phyloP scores from a whole-genome alignment of 2,797 vertebrate species.

The Austrolebias charrua region DNA sequence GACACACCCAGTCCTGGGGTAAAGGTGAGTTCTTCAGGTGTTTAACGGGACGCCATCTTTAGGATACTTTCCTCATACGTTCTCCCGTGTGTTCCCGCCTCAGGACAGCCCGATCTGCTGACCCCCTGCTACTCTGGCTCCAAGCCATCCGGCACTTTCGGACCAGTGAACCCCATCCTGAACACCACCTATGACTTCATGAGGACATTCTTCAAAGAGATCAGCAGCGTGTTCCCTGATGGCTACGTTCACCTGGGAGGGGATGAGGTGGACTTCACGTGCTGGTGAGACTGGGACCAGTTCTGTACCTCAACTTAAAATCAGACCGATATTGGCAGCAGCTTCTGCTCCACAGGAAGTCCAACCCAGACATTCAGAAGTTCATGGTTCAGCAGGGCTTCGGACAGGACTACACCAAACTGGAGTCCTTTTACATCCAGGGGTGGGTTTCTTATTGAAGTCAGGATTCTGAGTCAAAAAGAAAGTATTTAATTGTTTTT shows the following conservation, averaged over 20 bases:
- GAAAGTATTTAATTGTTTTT: not conserved
- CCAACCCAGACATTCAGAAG: constrained; percentile 85
- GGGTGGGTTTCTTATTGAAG: constrained; percentile 68
- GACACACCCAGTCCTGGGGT: constrained; percentile 92
- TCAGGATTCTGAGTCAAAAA: not conserved
- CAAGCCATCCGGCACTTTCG: constrained; percentile 74
- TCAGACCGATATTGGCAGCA: not conserved
- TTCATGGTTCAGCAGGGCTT: constrained; percentile 89
- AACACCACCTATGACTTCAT: constrained; percentile 94
- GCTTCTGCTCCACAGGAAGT: constrained; percentile 78
- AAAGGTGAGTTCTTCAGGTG: constrained; percentile 81
- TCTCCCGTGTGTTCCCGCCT: not conserved
- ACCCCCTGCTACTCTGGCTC: constrained; percentile 85
- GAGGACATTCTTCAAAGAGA: constrained; percentile 87
- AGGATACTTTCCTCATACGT: not conserved
- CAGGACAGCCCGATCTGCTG: constrained; percentile 87
- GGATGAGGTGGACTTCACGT: constrained; percentile 92
- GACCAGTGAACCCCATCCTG: constrained; percentile 90
- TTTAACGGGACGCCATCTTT: not conserved
- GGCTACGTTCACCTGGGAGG: constrained; percentile 91
- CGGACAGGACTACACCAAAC: constrained; percentile 82
- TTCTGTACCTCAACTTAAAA: not conserved
- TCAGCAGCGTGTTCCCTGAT: constrained; percentile 90
- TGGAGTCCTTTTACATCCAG: constrained; percentile 91
- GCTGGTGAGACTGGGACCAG: constrained; percentile 82